Conservation (phyloP, 2,113 vertebrate species). For the Mus pahari region DNA sequence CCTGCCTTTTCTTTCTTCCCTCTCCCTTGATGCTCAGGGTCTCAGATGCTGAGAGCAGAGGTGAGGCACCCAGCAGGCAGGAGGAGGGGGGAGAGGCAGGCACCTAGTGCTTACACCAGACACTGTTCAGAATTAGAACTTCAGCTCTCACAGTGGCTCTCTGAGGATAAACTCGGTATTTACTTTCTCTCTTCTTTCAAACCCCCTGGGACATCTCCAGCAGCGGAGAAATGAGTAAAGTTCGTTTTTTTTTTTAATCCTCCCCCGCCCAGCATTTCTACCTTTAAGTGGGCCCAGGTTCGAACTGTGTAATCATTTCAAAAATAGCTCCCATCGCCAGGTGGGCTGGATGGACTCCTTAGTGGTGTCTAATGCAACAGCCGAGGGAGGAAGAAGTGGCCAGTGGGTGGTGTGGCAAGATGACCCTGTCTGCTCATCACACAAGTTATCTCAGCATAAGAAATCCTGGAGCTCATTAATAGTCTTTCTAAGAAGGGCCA, state of each 20-base stretch:
- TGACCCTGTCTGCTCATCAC: constrained; percentile 54
- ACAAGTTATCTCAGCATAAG: constrained; percentile 68
- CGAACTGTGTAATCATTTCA: constrained; percentile 65
- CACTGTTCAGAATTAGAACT: not conserved
- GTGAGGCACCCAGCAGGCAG: not conserved
- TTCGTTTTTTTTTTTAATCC: constrained; percentile 48
- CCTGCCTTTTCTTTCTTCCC: not conserved
- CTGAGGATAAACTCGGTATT: constrained; percentile 14
- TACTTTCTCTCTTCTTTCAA: constrained; percentile 22
- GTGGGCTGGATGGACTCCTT: constrained; percentile 29
- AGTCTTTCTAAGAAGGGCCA: constrained; percentile 61
- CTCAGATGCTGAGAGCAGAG: not conserved
- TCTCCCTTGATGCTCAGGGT: not conserved
- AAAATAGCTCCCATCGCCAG: constrained; percentile 41
- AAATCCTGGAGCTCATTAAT: constrained; percentile 70
- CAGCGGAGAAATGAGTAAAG: constrained; percentile 40
- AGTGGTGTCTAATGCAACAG: constrained; percentile 34
- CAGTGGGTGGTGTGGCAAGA: constrained; percentile 32
- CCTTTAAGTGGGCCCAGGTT: constrained; percentile 63
- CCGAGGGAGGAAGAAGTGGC: fast-evolving
- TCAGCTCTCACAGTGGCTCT: not conserved
- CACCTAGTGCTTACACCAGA: not conserved
- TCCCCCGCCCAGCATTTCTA: constrained; percentile 59
- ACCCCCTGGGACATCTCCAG: constrained; percentile 53
- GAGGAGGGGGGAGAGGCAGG: not conserved